These are phyloP conservation scores for Carabus problematicus DNA, from an alignment of 2,888 invertebrate genomes.

Conservation along the genomic window DNA sequence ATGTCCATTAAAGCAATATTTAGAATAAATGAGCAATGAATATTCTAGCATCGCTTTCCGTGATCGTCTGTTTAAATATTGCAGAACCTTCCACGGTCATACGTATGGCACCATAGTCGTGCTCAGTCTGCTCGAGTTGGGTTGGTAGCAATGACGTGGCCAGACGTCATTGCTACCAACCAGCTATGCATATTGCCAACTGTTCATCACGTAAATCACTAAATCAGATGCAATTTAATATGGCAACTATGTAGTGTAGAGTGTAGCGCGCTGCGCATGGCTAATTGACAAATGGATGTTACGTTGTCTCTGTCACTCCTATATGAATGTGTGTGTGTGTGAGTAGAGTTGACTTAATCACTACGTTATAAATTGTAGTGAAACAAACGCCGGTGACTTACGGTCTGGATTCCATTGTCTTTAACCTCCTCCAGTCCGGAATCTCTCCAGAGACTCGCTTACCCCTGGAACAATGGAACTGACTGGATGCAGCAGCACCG, in stretches of 20 bases:
- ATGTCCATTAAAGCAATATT: constrained; percentile 19
- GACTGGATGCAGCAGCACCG: constrained; percentile 16
- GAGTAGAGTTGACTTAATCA: constrained; percentile 38
- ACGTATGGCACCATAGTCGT: neutral
- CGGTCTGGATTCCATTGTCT: constrained; percentile 40
- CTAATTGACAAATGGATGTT: constrained; percentile 38
- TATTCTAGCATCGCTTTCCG: constrained; percentile 29
- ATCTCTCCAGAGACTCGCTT: constrained; percentile 23
- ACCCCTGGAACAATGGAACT: constrained; percentile 12
- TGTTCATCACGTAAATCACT: constrained; percentile 34
- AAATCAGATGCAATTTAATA: constrained; percentile 41
- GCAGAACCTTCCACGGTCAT: neutral
- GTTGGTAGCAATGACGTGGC: neutral
- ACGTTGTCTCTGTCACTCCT: neutral
- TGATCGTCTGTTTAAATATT: constrained; percentile 32
- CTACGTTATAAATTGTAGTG: constrained; percentile 41
- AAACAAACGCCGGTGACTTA: constrained; percentile 40
- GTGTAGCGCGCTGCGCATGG: constrained; percentile 15
- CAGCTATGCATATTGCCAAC: neutral
- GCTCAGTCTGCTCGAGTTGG: no score
- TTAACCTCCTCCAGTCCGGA: constrained; percentile 36
- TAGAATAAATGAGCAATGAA: constrained; percentile 35
- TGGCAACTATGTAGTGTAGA: constrained; percentile 19
- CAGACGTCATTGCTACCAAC: constrained; percentile 16
- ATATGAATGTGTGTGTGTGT: constrained; percentile 4